Conservation (phyloP, 2,797 vertebrate genomes). For the Urosaurus nigricauda region DNA sequence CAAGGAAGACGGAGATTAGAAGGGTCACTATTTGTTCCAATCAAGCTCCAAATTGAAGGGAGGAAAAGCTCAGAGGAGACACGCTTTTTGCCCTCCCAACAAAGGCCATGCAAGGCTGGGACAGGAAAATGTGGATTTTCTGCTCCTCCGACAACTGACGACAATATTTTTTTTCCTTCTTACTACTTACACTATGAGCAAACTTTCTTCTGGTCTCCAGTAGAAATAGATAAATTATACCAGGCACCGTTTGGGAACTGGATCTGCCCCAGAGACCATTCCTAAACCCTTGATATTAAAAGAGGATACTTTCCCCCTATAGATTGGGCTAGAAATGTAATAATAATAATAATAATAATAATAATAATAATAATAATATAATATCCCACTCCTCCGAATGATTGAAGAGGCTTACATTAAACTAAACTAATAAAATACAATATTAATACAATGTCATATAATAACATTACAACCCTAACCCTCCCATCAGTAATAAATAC, state of each 20-base stretch:
- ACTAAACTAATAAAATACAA: too few species aligned
- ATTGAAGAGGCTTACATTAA: too few species aligned
- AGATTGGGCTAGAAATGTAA: background rate
- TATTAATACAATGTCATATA: too few species aligned
- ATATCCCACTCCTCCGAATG: too few species aligned
- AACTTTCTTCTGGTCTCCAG: background rate
- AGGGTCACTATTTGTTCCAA: background rate
- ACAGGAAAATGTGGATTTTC: background rate
- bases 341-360: too few species aligned
- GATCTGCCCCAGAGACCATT: background rate
- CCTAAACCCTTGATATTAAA: background rate
- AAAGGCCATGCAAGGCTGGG: background rate
- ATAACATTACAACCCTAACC: too few species aligned
- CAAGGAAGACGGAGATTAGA: background rate
- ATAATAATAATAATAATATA: too few species aligned
- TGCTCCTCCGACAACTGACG: background rate
- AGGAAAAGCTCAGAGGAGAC: accelerated
- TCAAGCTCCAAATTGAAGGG: background rate
- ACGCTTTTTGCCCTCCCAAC: background rate
- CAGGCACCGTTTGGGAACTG: background rate
- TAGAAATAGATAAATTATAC: background rate
- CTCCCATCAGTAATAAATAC: too few species aligned
- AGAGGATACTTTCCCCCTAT: background rate
- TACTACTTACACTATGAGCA: background rate
- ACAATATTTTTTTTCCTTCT: background rate